Conservation (phyloP, 1,140 invertebrate genomes). For the Formica exsecta region DNA sequence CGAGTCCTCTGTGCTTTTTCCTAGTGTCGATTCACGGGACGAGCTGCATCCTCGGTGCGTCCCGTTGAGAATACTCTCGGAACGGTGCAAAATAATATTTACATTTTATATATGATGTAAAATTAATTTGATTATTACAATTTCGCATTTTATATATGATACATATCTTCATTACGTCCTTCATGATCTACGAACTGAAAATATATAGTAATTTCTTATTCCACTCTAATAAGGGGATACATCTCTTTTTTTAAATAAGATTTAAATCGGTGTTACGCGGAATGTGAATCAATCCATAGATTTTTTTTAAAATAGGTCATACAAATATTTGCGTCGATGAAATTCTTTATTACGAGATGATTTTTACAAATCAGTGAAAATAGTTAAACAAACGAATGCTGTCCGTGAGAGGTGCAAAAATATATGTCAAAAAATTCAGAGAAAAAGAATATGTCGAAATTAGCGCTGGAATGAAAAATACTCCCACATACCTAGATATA, state of each 20-base stretch:
- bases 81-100: neutral
- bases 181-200: neutral
- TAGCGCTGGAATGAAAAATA: neutral
- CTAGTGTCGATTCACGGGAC: slow-evolving; percentile 87
- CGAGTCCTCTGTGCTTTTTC: slow-evolving; percentile 87
- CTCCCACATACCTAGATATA: too few species aligned
- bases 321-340: neutral
- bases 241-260: neutral
- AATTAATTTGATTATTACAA: slow-evolving; percentile 26
- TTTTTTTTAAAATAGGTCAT: neutral
- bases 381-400: too few species aligned
- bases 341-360: neutral
- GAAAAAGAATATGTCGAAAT: neutral
- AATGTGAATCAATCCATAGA: neutral
- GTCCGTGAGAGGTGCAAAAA: neutral
- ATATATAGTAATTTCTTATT: too few species aligned
- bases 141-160: neutral
- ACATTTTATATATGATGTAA: neutral
- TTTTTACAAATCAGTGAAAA: too few species aligned
- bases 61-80: neutral
- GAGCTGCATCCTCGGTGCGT: slow-evolving; percentile 87
- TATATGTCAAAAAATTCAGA: neutral
- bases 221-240: neutral
- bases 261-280: neutral
- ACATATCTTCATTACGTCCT: neutral